Evolutionary conservation across 2,888 invertebrate genomes (phyloP), one percentile per base, ranked within the genome.

Genomic region (Lordiphosa fenestrarum): DNA sequence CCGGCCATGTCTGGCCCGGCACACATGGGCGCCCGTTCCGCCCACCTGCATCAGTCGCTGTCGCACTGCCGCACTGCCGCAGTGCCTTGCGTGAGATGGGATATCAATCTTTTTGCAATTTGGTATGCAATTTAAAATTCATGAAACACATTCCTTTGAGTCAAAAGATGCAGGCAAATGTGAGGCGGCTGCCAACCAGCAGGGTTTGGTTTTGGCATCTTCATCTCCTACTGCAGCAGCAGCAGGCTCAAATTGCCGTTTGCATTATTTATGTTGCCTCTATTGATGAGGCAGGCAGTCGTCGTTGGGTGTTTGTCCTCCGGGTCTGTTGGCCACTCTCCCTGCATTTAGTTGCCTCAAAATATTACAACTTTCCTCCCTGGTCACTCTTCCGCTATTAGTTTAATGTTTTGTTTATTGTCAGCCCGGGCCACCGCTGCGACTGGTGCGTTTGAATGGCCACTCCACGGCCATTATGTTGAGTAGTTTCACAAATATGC

Each of bases 51-150:
- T 12, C 54, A 40, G 36, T 23, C 41, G 35, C 46, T 44, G 39
- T 50, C 38, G 42, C 39, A 38, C 48, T 57, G 53, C 36, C 63
- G 73, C 73, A 65, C 48, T 74, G 84, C 69, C 82, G 15, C 73
- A 65, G 55, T 74, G 84, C 69, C 82, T 81, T 80, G 76, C 85
- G 74, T 86, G 83, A 85, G 85, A 87, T 86, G 86, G 86, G 85
- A 83, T 87, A 87, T 87, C 86, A 86, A 87, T 86, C 87, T 85
- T 81, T 84, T 84, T 83, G 86, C 86, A 86, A 87, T 87, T 85
- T 86, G 77, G 83, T 84, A 84, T 73, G 84, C 80, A 86, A 86
- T 86, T 86, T 86, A 82, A 86, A 86, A 86, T 86, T 86, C 86
- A 86, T 86, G 86, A 86, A 84, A 83, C 80, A 86, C 80, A 86